Percentiles rank a stretch among this genome's conserved stretches.
Evolutionary conservation across 1,140 invertebrate genomes (phyloP).

Genomic region (Drosophila sechellia): DNA sequence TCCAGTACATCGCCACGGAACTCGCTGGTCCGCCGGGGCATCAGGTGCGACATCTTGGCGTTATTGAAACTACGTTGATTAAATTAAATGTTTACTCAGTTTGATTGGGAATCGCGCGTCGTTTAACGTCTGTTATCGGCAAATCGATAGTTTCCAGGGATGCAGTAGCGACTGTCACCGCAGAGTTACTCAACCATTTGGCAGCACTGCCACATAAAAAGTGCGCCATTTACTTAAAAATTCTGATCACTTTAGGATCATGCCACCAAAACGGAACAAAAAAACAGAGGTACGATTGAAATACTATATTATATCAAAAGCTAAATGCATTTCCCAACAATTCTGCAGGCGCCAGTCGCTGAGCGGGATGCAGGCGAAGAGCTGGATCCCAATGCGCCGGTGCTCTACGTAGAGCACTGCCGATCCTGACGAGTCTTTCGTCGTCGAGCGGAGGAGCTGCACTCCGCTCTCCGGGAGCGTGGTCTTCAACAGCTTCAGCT

Average conservation of each 20-base stretch:
- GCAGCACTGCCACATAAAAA: background rate
- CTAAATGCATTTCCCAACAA: background rate
- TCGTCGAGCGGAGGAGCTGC: constrained; percentile 69
- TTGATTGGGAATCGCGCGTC: constrained; percentile 14
- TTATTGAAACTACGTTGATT: no score
- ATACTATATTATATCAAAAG: background rate
- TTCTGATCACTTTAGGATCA: background rate
- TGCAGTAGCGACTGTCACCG: background rate
- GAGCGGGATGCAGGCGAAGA: background rate
- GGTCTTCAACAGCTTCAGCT: constrained; percentile 59
- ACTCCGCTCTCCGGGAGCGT: constrained; percentile 44
- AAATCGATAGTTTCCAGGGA: background rate
- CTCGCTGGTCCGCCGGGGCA: constrained; percentile 68
- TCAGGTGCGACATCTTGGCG: constrained; percentile 7
- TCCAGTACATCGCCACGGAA: constrained; percentile 60
- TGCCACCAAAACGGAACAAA: constrained; percentile 39
- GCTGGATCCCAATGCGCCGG: constrained; percentile 41
- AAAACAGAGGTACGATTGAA: constrained; percentile 8
- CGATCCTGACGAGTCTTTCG: constrained; percentile 73
- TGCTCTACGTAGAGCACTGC: constrained; percentile 66
- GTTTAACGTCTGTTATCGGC: background rate
- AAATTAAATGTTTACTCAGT: background rate
- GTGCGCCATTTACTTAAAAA: constrained; percentile 11
- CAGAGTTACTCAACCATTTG: background rate
- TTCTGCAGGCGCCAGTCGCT: background rate